Base-by-base conservation (phyloP, 1,140 invertebrate species). In the Coenobita brevimanus region DNA sequence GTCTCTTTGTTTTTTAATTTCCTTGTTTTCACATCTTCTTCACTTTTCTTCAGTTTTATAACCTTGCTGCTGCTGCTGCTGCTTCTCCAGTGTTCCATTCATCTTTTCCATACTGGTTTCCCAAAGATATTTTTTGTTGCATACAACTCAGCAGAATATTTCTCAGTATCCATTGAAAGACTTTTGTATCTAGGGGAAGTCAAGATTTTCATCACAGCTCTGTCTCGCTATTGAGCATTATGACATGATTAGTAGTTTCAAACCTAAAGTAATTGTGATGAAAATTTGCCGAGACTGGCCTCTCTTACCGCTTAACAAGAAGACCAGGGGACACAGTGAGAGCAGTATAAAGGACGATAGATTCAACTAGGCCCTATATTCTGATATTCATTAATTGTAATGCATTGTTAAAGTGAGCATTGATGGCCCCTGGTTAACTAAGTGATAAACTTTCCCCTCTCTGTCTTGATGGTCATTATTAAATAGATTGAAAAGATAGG, bases 321-420 rank as follows among this genome's bases (percentile, higher is more conserved):
- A 87, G 80, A 89, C 90, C 90, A 90, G 90, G 90, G 90, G 90
- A 90, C 90, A 89, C 90, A 90, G 90, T 90, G 90, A 89, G 73
- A 89, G 46, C 24, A 89, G 33, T 46, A 89, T 76, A 57, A 82
- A 76, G 62, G 64, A 88, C 60, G 73, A 36, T 36, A 64, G 36
- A 50, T 69, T 43, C 76, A 71, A 78, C 27, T 84, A 79, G 81
- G 81, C 82, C 82, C 81, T 89, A 62, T 50, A 67, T 83, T 80
- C 50, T 83, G 78, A 82, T 67, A 69, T 73, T 81, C 62, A 3
- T 46, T 78, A 36, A 38, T 60, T 78, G 50, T 69, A 78, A 67
- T 89, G 43, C 78, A 10, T 41, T 50, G 80, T 38, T 83, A 89
- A 79, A 64, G 78, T 79, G 46, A 79, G 50, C 90, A 90, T 90